A percentile compares a stretch with the other conserved stretches of the same genome.
Evolutionary conservation across 2,113 vertebrate species (phyloP).

Genomic region (Mola mola): DNA sequence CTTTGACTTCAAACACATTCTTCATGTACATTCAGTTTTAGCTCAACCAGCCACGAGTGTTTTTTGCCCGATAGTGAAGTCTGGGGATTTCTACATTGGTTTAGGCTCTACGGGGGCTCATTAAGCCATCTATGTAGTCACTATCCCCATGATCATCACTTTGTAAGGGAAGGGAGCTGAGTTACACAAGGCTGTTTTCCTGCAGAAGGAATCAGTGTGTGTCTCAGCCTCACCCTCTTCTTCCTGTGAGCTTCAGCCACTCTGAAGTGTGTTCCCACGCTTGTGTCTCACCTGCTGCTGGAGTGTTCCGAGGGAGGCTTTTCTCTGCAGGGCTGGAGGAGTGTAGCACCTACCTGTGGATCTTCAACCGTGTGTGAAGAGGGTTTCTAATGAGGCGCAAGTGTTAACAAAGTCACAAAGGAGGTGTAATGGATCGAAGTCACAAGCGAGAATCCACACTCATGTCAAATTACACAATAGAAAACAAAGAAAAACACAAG

Average conservation of each 20-base stretch:
- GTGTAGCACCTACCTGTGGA: background rate
- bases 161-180: constrained; percentile 2
- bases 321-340: background rate
- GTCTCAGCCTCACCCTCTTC: background rate
- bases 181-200: background rate
- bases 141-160: constrained; percentile 14
- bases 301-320: constrained; percentile 9
- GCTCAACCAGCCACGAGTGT: background rate
- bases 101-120: constrained; percentile 13
- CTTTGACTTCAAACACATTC: no score
- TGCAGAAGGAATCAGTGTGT: constrained; percentile 4
- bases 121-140: constrained; percentile 7
- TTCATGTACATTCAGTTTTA: no score
- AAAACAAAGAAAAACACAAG: no score
- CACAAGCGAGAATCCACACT: no score
- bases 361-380: constrained; percentile 27
- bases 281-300: constrained; percentile 25
- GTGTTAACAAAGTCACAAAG: constrained; percentile 43
- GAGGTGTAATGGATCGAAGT: background rate
- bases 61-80: background rate
- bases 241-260: no score
- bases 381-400: constrained; percentile 48
- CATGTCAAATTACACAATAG: no score
- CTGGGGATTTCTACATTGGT: background rate
- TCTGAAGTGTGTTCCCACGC: constrained; percentile 10